Evolutionary conservation across 2,797 vertebrate species (phyloP), one percentile per base, ranked within the genome.

Genomic region (Paedocypris micromegethes): DNA sequence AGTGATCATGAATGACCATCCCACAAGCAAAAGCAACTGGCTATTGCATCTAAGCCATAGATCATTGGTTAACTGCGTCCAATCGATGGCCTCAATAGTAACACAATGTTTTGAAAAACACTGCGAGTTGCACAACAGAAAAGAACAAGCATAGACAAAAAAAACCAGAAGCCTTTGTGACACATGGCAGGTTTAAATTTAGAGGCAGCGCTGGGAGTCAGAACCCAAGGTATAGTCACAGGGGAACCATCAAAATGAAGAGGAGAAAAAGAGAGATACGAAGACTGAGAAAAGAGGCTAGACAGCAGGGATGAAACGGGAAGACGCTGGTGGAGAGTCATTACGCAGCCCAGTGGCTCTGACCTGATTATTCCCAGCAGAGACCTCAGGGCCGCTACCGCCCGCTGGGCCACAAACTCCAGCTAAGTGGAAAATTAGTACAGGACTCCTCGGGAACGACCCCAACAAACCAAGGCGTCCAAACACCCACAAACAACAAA

Each of bases 271-370:
- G 58, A 59, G 38, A 9, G 40, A 72, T 57, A 44, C 44, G 51
- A 45, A 38, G 40, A 61, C 6, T 37, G 39, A 44, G 9, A n/a
- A 39, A 61, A 39, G 58, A 60, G 64, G 43, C 4, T 58, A 68
- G 41, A 47, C 58, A 72, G 77, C 65, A 40, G 68, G 58, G 37
- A 58, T 58, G 39, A 66, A 55, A 43, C 41, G 51, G 58, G 53
- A 66, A 70, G 47, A 63, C 62, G 58, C 69, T 59, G 2, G 39
- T 53, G 61, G 64, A 73, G 88, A 91, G 90, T 91, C 90, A 94
- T 95, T 95, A 94, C 89, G 82, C 91, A 92, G 92, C 85, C 87
- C 92, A 93, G 78, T 92, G 90, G 85, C 88, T 92, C 87, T 92
- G 91, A 91, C 85, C 91, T 90, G 86, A 90, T 91, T 92, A 90